Evolutionary conservation across 2,113 vertebrate species (phyloP), one percentile per base, ranked within the genome.

Genomic region (Alethe diademata): DNA sequence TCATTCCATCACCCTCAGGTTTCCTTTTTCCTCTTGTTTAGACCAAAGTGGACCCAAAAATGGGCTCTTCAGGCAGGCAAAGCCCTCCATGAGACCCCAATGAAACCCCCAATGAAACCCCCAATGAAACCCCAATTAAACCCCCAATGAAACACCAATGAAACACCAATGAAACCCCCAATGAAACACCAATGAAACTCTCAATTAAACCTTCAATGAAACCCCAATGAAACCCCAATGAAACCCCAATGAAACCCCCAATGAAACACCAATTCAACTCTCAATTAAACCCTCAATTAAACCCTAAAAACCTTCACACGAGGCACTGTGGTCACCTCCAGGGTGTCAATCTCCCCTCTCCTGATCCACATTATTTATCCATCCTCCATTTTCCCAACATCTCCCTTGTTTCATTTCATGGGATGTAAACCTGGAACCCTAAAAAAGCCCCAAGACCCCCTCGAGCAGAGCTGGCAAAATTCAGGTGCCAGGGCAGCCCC

Each of bases 1-100:
- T 2, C 3, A 8, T 5, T 2, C 66, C 74, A 78, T 0, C 19
- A 9, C 28, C 48, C 36, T 65, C n/a, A 0, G 1, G 8, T 42
- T 82, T 19, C 61, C 51, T 54, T 50, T 29, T 33, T 19, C 36
- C 42, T 31, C 19, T 31, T 48, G 15, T n/a, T 80, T 5, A 2
- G 19, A 28, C 28, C 47, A 10, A 43, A 70, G 40, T 0, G 3
- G 14, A 14, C 24, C 11, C 15, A 42, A 13, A 15, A 69, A 84
- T 17, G 11, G 10, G 10, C 4, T 29, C n/a, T 19, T 33, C 35
- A 20, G 47, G 47, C 23, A 48, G 47, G 48, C 24, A 50, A 50
- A 50, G 24, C 35, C 35, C 35, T 35, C 35, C 35, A 35, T 35
- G 35, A 45, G 9, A 45, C 8, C 43, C 43, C 43, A 18, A 43